Evolutionary conservation across 2,888 invertebrate species (phyloP).

Genomic region (Cephalotes varians): DNA sequence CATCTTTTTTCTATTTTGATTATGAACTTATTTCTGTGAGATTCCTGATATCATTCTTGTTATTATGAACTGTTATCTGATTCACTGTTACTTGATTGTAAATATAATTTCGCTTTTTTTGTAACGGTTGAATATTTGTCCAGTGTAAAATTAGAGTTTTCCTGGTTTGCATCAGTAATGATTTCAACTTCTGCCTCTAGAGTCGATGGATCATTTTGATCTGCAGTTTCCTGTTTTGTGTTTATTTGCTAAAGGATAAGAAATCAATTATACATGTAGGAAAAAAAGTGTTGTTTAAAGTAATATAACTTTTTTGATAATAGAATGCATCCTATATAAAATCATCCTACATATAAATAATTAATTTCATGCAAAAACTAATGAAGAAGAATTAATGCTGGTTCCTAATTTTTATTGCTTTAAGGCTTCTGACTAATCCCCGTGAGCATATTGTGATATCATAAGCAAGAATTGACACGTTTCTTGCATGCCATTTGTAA

Average conservation of each 20-base stretch:
- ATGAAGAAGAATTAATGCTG: not conserved
- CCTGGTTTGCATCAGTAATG: not conserved
- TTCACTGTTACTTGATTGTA: not conserved
- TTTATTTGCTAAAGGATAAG: not conserved
- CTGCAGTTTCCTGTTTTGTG: not conserved
- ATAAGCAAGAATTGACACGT: no score
- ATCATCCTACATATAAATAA: not conserved
- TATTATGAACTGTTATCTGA: not conserved
- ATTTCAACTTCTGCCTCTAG: not conserved
- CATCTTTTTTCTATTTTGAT: conserved; percentile 13
- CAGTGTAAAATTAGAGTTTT: not conserved
- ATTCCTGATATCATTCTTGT: not conserved
- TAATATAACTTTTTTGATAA: not conserved
- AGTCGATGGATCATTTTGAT: not conserved
- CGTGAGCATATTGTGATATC: no score
- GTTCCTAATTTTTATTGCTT: not conserved
- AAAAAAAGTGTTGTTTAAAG: not conserved
- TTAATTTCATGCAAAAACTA: not conserved
- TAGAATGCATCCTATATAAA: not conserved
- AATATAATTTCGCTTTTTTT: conserved; percentile 1
- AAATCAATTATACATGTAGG: conserved; percentile 6
- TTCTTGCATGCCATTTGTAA: no score
- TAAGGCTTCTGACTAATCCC: no score
- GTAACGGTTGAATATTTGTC: not conserved
- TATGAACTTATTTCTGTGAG: not conserved